Evolutionary conservation across 2,888 invertebrate species (phyloP), one percentile per base, ranked within the genome.

Genomic region (Ellobium chinense): DNA sequence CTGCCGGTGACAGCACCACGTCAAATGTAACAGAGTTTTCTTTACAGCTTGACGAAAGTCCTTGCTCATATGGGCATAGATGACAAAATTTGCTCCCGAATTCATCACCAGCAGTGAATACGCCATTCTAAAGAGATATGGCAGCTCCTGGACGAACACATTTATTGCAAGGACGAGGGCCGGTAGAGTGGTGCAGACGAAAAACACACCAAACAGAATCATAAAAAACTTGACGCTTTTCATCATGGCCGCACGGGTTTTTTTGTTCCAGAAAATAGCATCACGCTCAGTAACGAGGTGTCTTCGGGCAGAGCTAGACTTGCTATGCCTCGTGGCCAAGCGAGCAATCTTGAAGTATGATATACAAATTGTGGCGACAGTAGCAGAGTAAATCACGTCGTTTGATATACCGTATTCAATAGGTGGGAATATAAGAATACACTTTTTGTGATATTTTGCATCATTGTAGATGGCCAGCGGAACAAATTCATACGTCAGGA

Each of bases 381-480:
- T n/a, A n/a, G n/a, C 7, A n/a, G 37, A 0, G 29, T 54, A 54
- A 1, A 31, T n/a, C 21, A 21, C 21, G 1, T 1, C 0, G 2
- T n/a, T 34, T 21, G 31, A n/a, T 9, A 18, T n/a, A 5, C 21
- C 29, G 31, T 70, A 70, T n/a, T 54, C 54, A 14, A 21, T 0
- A 4, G 72, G 60, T 24, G 58, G 58, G n/a, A 58, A 24, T 36
- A 72, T 24, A 7, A 58, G 5, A 37, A 60, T 60, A 18, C 72
- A 60, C 36, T 36, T 58, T 27, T 36, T 31, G 36, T 72, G 72
- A 27, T 72, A 70, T 54, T 56, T 54, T 18, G 9, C n/a, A n/a
- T 31, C 29, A 1, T n/a, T 14, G 21, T 31, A 70, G 2, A n/a
- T 34, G 21, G 34, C 2, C n/a, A 54, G 18, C n/a, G 69, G 54